Evolutionary conservation across 2,797 vertebrate genomes (phyloP), one percentile per base, ranked within the genome.

Genomic region (Schizothorax lantsangensis): DNA sequence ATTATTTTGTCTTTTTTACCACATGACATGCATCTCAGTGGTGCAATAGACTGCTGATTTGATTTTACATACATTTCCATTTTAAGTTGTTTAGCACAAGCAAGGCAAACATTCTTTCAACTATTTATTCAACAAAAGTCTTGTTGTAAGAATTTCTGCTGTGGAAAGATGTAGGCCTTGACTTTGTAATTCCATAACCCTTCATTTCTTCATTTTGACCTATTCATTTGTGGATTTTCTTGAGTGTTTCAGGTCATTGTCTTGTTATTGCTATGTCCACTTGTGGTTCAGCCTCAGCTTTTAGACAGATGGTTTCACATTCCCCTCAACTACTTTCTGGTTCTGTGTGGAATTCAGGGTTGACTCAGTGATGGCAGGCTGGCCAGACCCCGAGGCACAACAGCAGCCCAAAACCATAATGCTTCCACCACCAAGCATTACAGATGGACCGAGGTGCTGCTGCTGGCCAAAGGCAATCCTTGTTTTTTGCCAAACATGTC

Each of bases 291-390:
- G 77, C 69, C 74, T 52, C 85, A 84, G 78, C 33, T 86, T 81
- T 78, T 80, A 66, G 80, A 86, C 87, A 88, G 57, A 84, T 71
- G 38, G 64, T 68, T 43, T 89, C 64, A 89, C 78, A 73, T 84
- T 75, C 52, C 83, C 52, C 45, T 78, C 7, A 80, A 38, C 52
- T n/a, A 33, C 73, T 82, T 11, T 77, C n/a, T 87, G 73, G 84
- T 81, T 85, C 54, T 8, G 54, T 81, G 79, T 81, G 43, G 43
- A 68, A 81, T 68, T 81, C 62, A 14, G 21, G 78, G n/a, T 64
- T 33, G n/a, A 80, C 38, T 79, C 14, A 17, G 38, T 7, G n/a
- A 30, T 64, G 52, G 38, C 9, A 4, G 62, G 9, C 78, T 21
- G n/a, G 57, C 78, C 78, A 80, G 38, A 80, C 57, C 78, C 40